Evolutionary conservation across 2,888 invertebrate species (phyloP).

Genomic region (Andrena camellia): DNA sequence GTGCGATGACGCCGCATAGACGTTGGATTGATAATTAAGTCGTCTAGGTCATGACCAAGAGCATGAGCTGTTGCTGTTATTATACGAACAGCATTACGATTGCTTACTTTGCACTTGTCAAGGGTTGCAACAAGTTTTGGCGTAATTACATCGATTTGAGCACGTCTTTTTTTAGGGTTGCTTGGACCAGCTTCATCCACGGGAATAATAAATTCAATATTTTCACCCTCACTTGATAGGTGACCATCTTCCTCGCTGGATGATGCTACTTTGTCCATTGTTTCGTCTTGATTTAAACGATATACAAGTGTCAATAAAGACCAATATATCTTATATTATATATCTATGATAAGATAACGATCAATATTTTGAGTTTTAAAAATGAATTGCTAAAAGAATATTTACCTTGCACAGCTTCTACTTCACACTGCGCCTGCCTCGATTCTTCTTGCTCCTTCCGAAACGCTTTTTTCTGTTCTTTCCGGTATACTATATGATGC

Average conservation of each 20-base stretch:
- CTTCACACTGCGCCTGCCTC: background rate
- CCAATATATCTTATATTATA: no score
- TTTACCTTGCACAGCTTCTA: background rate
- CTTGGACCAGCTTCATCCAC: background rate
- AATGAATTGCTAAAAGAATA: background rate
- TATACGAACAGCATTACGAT: background rate
- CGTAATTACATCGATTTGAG: background rate
- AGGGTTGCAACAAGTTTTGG: background rate
- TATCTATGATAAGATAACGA: no score
- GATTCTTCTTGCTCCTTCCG: slow-evolving; percentile 1
- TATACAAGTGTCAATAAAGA: no score
- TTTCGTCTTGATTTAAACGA: background rate
- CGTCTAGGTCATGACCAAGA: background rate
- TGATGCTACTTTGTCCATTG: background rate
- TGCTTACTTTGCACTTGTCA: background rate
- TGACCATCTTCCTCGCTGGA: background rate
- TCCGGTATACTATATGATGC: background rate
- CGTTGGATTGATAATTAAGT: background rate
- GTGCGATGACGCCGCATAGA: background rate
- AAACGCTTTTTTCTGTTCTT: slow-evolving; percentile 4
- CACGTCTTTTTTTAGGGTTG: background rate
- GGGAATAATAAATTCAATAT: background rate
- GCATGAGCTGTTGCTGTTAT: background rate
- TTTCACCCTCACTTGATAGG: background rate
- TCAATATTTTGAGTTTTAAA: no score